These are phyloP conservation scores for Adoxophyes honmai DNA, from an alignment of 1,140 invertebrate species.

Conservation along the genomic window DNA sequence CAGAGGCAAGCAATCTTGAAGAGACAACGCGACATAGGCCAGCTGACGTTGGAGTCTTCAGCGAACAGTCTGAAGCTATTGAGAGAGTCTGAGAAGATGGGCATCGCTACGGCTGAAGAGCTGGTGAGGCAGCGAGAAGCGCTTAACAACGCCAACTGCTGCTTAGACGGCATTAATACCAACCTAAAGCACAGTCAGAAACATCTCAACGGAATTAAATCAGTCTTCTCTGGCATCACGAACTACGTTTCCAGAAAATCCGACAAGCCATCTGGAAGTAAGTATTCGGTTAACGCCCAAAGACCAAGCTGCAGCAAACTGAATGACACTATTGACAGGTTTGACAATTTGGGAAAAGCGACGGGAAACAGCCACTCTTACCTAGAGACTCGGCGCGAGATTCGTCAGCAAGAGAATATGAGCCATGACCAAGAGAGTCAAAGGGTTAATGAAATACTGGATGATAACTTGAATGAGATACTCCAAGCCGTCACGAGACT, in stretches of 20 bases:
- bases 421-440: conserved; percentile 74
- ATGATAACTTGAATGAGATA: conserved; percentile 92
- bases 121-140: conserved; percentile 93
- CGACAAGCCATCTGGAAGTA: conserved; percentile 66
- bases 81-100: conserved; percentile 93
- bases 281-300: conserved; percentile 46
- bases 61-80: conserved; percentile 88
- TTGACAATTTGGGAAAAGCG: conserved; percentile 37
- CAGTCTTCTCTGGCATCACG: conserved; percentile 93
- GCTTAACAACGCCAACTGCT: conserved; percentile 91
- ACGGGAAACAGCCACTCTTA: conserved; percentile 71
- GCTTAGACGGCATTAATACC: conserved; percentile 94
- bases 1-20: conserved; percentile 84
- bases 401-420: conserved; percentile 44
- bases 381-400: conserved; percentile 77
- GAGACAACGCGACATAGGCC: conserved; percentile 86
- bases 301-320: conserved; percentile 41
- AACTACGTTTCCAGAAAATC: conserved; percentile 89
- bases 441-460: conserved; percentile 81
- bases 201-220: conserved; percentile 96
- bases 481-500: conserved; percentile 86
- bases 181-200: conserved; percentile 93
- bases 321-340: conserved; percentile 44
- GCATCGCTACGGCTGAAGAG: conserved; percentile 93
- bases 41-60: conserved; percentile 90